Percentiles rank a stretch among this genome's conserved stretches.
These are phyloP conservation scores for Nannoperca obscura DNA, from an alignment of 2,797 vertebrate species.

Conservation along the genomic window DNA sequence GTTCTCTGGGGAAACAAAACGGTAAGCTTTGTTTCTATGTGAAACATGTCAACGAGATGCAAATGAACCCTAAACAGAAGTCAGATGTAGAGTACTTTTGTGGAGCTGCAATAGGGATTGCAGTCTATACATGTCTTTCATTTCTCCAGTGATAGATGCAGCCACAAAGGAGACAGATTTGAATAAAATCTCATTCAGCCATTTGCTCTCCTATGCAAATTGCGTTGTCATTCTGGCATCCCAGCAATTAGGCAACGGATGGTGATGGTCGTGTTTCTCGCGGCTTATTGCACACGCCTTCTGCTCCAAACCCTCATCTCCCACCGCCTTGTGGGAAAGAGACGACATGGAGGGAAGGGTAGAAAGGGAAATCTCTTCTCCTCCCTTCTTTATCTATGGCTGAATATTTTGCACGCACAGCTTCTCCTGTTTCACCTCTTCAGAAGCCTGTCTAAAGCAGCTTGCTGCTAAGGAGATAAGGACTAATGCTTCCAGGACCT, in stretches of 20 bases:
- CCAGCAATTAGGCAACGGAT: slow-evolving; percentile 60
- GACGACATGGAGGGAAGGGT: slow-evolving; percentile 27
- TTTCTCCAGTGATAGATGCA: slow-evolving; percentile 17
- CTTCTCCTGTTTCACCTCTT: slow-evolving; percentile 54
- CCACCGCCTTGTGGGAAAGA: slow-evolving; percentile 42
- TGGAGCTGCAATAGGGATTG: slow-evolving; percentile 3
- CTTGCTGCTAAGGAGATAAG: slow-evolving; percentile 73
- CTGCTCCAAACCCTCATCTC: slow-evolving; percentile 37
- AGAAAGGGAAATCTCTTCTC: slow-evolving; percentile 40
- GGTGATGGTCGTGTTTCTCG: slow-evolving; percentile 50
- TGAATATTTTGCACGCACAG: slow-evolving; percentile 59
- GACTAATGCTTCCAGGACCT: slow-evolving; percentile 51
- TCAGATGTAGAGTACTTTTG: slow-evolving; percentile 16
- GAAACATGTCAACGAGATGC: slow-evolving; percentile 50
- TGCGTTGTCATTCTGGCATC: slow-evolving; percentile 33
- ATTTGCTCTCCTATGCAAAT: slow-evolving; percentile 56
- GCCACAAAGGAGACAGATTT: slow-evolving; percentile 37
- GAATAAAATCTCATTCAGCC: slow-evolving; percentile 45
- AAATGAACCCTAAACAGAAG: slow-evolving; percentile 41
- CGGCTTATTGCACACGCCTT: slow-evolving; percentile 53
- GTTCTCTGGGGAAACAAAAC: slow-evolving; percentile 21
- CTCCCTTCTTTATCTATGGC: slow-evolving; percentile 54
- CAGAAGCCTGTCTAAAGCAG: slow-evolving; percentile 64
- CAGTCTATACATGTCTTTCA: slow-evolving; percentile 10
- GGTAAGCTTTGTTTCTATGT: slow-evolving; percentile 32